Evolutionary conservation across 2,113 vertebrate genomes (phyloP), one percentile per base, ranked within the genome.

Genomic region (Dipodomys stephensi): DNA sequence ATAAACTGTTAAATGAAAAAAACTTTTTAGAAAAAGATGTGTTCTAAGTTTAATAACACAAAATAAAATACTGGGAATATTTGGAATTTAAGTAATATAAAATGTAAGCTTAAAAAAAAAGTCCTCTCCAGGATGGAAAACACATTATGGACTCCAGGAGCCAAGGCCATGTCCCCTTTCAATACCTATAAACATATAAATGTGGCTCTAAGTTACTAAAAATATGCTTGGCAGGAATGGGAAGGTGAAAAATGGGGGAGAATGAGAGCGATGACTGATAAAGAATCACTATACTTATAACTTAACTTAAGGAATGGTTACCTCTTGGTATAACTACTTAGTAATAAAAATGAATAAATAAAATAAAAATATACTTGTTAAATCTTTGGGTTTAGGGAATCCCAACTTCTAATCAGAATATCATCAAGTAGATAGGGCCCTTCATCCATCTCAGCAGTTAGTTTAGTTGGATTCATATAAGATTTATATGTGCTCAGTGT

Each of bases 321-420:
- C 49, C 12, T 49, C 49, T 49, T 49, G 8, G 49, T 49, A 49
- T 12, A 49, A 49, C 49, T 49, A 49, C 49, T 49, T 49, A 49
- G 12, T 49, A 49, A 49, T 11, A 49, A 49, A 49, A 49, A 49
- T 11, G 12, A 49, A 12, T 49, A 12, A 49, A 49, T 11, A 11
- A 49, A 49, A 49, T 49, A 49, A 49, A 49, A 49, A 49, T 49
- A 49, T 49, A 49, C 81, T 90, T 53, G 27, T 35, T 46, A 44
- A 0, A 3, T 79, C 94, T 79, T 23, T 77, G 87, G 53, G 68
- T 15, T 57, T 82, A 85, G 20, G 68, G 57, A 73, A 78, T 95
- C 79, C 71, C 35, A 84, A 62, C 32, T 87, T 89, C 78, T 92
- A 92, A 72, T 65, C 46, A 84, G 57, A 90, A 69, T 91, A 83